These are phyloP conservation scores for Zaprionus inermis DNA, from an alignment of 1,140 invertebrate genomes.

Conservation along the genomic window DNA sequence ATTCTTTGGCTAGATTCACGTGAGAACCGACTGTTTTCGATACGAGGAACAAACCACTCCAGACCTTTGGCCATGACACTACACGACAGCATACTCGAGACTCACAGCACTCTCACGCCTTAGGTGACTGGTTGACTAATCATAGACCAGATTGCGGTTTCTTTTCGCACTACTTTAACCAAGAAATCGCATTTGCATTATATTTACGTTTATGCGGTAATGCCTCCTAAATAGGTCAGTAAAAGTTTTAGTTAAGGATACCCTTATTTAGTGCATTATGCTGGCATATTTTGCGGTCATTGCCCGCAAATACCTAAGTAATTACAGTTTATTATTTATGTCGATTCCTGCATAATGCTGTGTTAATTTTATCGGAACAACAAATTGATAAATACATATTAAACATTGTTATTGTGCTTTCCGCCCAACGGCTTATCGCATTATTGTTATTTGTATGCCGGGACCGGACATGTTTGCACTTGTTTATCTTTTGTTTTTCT, in stretches of 20 bases:
- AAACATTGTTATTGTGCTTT: constrained; percentile 19
- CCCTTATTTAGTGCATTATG: neutral
- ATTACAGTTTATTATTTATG: too few relatives aligned
- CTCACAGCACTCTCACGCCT: constrained; percentile 1
- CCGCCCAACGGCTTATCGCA: constrained; percentile 42
- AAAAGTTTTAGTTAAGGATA: too few relatives aligned
- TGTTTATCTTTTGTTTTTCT: constrained; percentile 56
- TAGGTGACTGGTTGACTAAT: neutral
- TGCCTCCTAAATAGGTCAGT: too few relatives aligned
- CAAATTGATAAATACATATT: neutral
- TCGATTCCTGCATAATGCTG: neutral
- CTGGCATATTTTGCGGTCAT: too few relatives aligned
- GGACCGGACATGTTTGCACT: constrained; percentile 52
- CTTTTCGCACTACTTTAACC: too few relatives aligned
- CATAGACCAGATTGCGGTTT: too few relatives aligned
- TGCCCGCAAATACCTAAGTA: too few relatives aligned
- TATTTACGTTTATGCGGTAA: too few relatives aligned
- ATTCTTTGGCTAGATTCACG: constrained; percentile 43
- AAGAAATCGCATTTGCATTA: too few relatives aligned
- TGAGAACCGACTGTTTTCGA: constrained; percentile 61
- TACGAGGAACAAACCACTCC: constrained; percentile 35
- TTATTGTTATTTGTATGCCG: constrained; percentile 49
- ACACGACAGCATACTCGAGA: constrained; percentile 17
- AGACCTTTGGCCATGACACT: constrained; percentile 56
- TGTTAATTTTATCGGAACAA: constrained; percentile 36